Evolutionary conservation across 2,113 vertebrate species (phyloP), one percentile per base, ranked within the genome.

Genomic region (Puma concolor): DNA sequence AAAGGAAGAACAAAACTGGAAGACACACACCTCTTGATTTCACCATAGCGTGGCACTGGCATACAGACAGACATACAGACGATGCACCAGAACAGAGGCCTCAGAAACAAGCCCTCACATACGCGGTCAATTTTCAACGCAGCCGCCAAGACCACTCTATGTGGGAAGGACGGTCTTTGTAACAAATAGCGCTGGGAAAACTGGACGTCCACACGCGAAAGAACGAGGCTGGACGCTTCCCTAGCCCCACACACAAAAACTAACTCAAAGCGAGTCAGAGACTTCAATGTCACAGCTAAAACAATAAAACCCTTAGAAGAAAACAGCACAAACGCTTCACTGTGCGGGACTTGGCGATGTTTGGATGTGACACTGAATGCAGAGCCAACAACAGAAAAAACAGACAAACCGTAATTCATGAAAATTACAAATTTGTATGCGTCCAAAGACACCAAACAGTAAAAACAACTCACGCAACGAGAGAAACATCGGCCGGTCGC

Each of bases 41-140:
- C 71, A 25, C 23, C 5, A 13, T 4, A 6, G 11, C 21, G 2
- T 0, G 11, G 71, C 21, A 3, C 36, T 14, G 5, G 36, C 71
- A 25, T 13, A 25, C 41, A 2, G 11, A 27, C 21, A 38, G 36
- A 10, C 19, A 7, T 7, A 27, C 2, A 25, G 38, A 27, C 23
- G 19, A 41, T 41, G 36, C 21, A 12, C 13, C 36, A 27, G 71
- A 74, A 27, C 1, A 41, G 23, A 74, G 23, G 41, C 38, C 66
- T 15, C 71, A 41, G 36, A 27, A 41, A 74, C 41, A 25, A 74
- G 25, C 71, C 38, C 71, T 74, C 71, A 41, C 71, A 27, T 13
- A 23, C 25, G 36, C 3, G 23, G 36, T 41, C 21, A 74, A 27
- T 27, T 74, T 41, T 74, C 71, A 27, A 74, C 69, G 74, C 38